Percentiles rank a stretch among this genome's conserved stretches.
phyloP scores from a whole-genome alignment of 1,140 invertebrate genomes.

The Eriosoma lanigerum region DNA sequence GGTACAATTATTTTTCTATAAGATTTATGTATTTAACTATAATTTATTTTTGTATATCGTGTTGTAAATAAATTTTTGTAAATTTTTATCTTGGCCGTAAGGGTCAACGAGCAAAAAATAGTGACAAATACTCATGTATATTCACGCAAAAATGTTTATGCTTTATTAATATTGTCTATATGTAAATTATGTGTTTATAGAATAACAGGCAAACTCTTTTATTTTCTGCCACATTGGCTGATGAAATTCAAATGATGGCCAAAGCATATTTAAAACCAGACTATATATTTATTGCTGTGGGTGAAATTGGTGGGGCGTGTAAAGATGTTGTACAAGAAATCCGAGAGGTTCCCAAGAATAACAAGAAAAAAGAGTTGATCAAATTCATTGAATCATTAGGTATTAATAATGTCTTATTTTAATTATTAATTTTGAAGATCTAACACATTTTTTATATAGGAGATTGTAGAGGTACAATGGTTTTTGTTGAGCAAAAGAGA shows the following conservation, averaged over 20 bases:
- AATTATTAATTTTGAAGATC: neutral
- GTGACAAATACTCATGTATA: too few species aligned
- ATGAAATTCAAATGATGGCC: constrained; percentile 89
- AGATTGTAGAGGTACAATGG: constrained; percentile 68
- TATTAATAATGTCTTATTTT: constrained; percentile 45
- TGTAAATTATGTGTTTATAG: neutral
- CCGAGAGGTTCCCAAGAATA: constrained; percentile 64
- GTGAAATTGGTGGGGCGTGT: constrained; percentile 91
- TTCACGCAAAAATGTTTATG: too few species aligned
- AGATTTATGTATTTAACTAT: too few species aligned
- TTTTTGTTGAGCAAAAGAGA: constrained; percentile 97
- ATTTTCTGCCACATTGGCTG: constrained; percentile 99
- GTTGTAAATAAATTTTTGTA: too few species aligned
- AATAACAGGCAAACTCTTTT: constrained; percentile 74
- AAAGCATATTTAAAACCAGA: constrained; percentile 89
- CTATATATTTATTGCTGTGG: constrained; percentile 97
- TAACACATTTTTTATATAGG: neutral
- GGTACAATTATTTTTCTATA: too few species aligned
- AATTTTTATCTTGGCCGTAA: too few species aligned
- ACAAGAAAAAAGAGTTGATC: constrained; percentile 74
- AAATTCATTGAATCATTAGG: constrained; percentile 69
- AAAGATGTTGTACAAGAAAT: constrained; percentile 85
- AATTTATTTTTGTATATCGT: too few species aligned
- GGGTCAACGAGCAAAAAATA: too few species aligned
- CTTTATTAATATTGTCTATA: too few species aligned